phyloP scores from a whole-genome alignment of 2,888 invertebrate species.

The Phragmatobia fuliginosa region DNA sequence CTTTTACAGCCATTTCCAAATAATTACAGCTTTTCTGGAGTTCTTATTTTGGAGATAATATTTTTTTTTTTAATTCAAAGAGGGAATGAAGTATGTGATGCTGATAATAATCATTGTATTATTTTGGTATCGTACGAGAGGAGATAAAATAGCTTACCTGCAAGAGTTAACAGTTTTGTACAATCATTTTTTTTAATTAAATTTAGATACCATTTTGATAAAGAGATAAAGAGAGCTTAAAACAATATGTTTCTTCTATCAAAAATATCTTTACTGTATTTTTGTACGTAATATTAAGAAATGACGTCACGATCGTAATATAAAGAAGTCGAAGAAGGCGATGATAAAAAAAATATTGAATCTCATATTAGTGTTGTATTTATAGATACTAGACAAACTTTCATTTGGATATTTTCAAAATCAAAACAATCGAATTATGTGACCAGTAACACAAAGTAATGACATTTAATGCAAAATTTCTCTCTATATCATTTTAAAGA shows the following conservation, averaged over 20 bases:
- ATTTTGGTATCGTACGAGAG: too few relatives aligned
- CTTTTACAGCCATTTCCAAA: too few relatives aligned
- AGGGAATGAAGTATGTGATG: too few relatives aligned
- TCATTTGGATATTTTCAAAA: background rate
- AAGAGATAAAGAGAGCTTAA: background rate
- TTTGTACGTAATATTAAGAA: background rate
- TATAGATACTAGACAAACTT: too few relatives aligned
- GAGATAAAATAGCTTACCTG: background rate
- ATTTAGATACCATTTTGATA: background rate
- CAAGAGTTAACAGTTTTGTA: background rate
- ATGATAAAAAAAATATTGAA: too few relatives aligned
- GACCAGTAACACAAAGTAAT: background rate
- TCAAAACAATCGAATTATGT: background rate
- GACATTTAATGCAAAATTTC: background rate
- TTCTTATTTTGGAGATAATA: too few relatives aligned
- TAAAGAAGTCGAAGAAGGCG: background rate
- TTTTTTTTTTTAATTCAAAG: too few relatives aligned
- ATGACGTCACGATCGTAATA: background rate
- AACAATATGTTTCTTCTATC: background rate
- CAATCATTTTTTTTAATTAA: background rate
- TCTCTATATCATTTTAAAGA: conserved; percentile 6
- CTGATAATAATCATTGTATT: too few relatives aligned
- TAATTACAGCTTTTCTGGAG: too few relatives aligned
- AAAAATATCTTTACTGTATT: too few relatives aligned
- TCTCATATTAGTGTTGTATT: background rate